phyloP scores from a whole-genome alignment of 2,888 invertebrate species.

The Spilarctia lutea region DNA sequence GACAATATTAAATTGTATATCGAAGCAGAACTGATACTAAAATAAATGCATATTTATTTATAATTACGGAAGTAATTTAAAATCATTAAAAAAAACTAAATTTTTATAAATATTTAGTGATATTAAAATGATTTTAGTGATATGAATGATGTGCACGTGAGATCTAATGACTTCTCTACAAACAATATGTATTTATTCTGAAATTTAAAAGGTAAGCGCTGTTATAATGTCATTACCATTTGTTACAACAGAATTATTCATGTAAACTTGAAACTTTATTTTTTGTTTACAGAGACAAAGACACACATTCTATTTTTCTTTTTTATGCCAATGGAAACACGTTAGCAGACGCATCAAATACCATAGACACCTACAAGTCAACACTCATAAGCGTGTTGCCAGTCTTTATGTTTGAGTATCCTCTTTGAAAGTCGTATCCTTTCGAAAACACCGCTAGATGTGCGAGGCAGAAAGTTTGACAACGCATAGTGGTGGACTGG shows the following conservation, averaged over 20 bases:
- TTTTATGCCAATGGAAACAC: background rate
- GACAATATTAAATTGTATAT: too few species aligned
- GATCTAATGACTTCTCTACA: background rate
- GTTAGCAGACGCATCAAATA: too few species aligned
- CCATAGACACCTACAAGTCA: too few species aligned
- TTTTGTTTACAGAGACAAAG: background rate
- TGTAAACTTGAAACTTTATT: background rate
- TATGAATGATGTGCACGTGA: background rate
- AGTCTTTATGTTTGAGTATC: too few species aligned
- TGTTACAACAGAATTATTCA: background rate
- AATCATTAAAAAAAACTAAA: too few species aligned
- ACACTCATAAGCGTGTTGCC: too few species aligned
- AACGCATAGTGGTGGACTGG: background rate
- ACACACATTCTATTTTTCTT: background rate
- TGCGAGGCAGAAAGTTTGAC: background rate
- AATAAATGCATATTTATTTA: too few species aligned
- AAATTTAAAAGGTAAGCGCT: background rate
- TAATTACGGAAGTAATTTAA: too few species aligned
- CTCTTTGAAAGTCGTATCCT: background rate
- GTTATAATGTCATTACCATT: background rate
- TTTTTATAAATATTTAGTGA: background rate
- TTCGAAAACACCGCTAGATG: background rate
- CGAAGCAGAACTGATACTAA: too few species aligned
- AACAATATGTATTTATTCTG: conserved; percentile 1
- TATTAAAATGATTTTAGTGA: background rate